Base-by-base conservation (phyloP, 2,797 vertebrate species). In the Micrastur ruficollis region DNA sequence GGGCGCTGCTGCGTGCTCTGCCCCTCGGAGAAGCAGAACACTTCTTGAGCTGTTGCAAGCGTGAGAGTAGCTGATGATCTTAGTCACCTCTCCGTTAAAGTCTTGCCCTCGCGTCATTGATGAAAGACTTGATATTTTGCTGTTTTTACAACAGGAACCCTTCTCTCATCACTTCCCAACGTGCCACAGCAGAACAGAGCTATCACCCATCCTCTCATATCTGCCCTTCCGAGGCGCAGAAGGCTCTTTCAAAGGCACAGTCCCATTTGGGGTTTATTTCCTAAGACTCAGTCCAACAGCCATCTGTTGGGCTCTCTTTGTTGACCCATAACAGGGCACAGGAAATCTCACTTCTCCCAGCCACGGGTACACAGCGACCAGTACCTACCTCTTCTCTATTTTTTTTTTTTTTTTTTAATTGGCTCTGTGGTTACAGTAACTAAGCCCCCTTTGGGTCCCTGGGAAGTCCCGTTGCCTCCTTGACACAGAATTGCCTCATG, bases 101-200 rank as follows among this genome's bases (percentile, higher is more conserved):
- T 49, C 84, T 82, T 96, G 89, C 61, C 56, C 61, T 72, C 2
- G 0, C 26, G 11, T 93, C 95, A 71, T 25, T 0, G 12, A 65
- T 91, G 86, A 95, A 83, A 95, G 89, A 31, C 65, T 83, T 85
- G 81, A 65, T 91, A 83, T 71, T 81, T 62, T 58, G 59, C 58
- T 3, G 0, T 75, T 86, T 89, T 70, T 86, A 65, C 72, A 89
- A 7, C 72, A 79, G 75, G 90, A 96, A 74, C 58, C 31, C 58
- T 95, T 96, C 95, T 83, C 91, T 96, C 94, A 95, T 83, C 94
- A 6, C 86, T 72, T 55, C 90, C 61, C 75, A 87, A 65, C 66
- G 0, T 89, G 95, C 84, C 67, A 16, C 92, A 89, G 79, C 96
- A 96, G 68, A 81, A 34, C 84, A 86, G 50, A 81, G 66, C 65